Evolutionary conservation across 2,888 invertebrate genomes (phyloP), one percentile per base, ranked within the genome.

Genomic region (Dorcus parallelipipedus): DNA sequence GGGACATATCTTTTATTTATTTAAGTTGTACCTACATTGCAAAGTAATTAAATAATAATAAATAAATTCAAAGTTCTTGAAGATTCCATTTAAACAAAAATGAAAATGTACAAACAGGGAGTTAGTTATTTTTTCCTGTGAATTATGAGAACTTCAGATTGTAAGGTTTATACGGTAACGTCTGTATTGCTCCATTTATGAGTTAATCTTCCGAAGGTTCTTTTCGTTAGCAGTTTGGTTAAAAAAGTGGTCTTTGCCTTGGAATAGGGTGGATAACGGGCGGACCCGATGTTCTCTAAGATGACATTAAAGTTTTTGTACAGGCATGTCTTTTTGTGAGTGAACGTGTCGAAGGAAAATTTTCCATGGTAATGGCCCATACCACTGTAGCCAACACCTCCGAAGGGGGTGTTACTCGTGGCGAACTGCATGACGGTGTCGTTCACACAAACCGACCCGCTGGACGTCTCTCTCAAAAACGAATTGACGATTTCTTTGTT

Each of bases 321-420:
- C 38, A 93, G 81, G 63, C 87, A 87, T 53, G 90, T 86, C 78
- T 96, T 95, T 73, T 90, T 89, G 78, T 99, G 98, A 0, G 91
- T 89, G 79, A 99, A 99, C 0, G 95, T 93, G 67, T 97, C 93
- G 72, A 93, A 98, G 0, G 91, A 88, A 66, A 84, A 82, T 77
- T 90, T 90, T 57, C 98, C 99, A 78, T 98, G 97, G 79, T 98
- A 98, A 0, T 84, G 79, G 43, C 97, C 97, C 81, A 96, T 93
- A 49, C 99, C 99, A 74, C 96, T 96, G 69, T 81, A 76, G 3
- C 99, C 99, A 52, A 99, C 93, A 7, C 99, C 99, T 54, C 99
- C 98, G 78, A 99, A 99, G 1, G 98, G 98, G 60, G 99, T 79
- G 3, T 89, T 39, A 47, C 41, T 33, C n/a, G 55, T 49, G 20